Evolutionary conservation across 2,113 vertebrate genomes (phyloP), one percentile per base, ranked within the genome.

Genomic region (Mugil cephalus): DNA sequence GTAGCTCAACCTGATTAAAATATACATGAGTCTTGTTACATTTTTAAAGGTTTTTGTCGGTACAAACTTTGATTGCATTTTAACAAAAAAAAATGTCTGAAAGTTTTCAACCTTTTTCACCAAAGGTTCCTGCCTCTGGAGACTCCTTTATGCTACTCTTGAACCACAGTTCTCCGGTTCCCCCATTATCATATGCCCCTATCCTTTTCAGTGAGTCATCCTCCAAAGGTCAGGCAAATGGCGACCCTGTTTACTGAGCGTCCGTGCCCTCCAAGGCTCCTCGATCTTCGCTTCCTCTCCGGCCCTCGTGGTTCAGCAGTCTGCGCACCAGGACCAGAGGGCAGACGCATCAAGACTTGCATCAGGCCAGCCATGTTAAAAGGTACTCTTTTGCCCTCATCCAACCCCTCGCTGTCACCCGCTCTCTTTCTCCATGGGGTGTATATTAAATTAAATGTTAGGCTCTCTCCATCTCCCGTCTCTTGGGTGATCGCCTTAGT

Each of bases 361-460:
- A 70, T 82, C 71, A 74, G 65, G 53, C 66, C 69, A 36, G 52
- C 56, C 55, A 55, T 79, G 74, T 70, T 86, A 54, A 81, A 79
- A 68, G 61, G 53, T 77, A 74, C 47, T 39, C 64, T 38, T 62
- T 55, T 80, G 78, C 62, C 72, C 79, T 82, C 51, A 56, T 75
- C 63, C 58, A 64, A 82, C 77, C 83, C 65, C 67, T 82, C 8
- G 46, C 84, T 43, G 77, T 81, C 73, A 60, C 61, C 56, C 24
- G 5, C 40, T 36, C 79, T 77, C 60, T 9, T 38, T 66, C 80
- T 88, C 81, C 0, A 17, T 30, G 18, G 77, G 58, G 55, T 17
- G 35, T 66, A 35, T 83, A 77, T 89, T 79, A 78, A 74, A 88
- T 81, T 56, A 82, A 83, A 83, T 73, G 53, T 68, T 69, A n/a